Conservation (phyloP, 2,113 vertebrate genomes). For the Urocynchramus pylzowi region DNA sequence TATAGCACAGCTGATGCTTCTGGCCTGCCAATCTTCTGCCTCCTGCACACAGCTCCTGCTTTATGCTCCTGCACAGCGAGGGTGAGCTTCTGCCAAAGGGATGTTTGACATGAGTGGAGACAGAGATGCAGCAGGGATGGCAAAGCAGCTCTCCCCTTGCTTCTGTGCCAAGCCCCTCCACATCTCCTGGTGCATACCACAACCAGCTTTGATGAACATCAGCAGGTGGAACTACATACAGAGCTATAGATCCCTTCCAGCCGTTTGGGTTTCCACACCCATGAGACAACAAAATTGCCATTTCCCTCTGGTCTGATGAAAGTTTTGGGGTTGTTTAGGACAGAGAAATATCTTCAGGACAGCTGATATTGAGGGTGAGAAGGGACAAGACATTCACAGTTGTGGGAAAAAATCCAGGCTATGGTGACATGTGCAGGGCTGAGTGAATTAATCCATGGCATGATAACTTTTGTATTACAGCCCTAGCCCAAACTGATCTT, state of each 20-base stretch:
- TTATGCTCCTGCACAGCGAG: neutral
- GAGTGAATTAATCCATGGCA: neutral
- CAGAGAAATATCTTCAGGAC: neutral
- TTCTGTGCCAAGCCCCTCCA: rapidly evolving
- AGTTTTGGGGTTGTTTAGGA: neutral
- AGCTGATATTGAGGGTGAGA: neutral
- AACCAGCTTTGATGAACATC: neutral
- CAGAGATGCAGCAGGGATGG: neutral
- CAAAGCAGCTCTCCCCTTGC: neutral
- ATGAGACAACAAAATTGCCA: rapidly evolving
- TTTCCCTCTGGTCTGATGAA: neutral
- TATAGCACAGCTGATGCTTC: constrained; percentile 12
- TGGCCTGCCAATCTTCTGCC: neutral
- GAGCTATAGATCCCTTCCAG: neutral
- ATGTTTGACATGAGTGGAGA: neutral
- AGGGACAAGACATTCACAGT: neutral
- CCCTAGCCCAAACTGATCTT: neutral
- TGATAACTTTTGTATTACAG: neutral
- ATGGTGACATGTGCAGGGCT: rapidly evolving
- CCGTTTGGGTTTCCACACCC: neutral
- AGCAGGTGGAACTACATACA: neutral
- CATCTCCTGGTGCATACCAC: rapidly evolving
- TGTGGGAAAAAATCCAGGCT: neutral
- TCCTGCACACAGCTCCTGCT: neutral
- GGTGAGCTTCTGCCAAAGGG: neutral